Evolutionary conservation across 1,140 invertebrate genomes (phyloP), one percentile per base, ranked within the genome.

Genomic region (Drosophila pandora): DNA sequence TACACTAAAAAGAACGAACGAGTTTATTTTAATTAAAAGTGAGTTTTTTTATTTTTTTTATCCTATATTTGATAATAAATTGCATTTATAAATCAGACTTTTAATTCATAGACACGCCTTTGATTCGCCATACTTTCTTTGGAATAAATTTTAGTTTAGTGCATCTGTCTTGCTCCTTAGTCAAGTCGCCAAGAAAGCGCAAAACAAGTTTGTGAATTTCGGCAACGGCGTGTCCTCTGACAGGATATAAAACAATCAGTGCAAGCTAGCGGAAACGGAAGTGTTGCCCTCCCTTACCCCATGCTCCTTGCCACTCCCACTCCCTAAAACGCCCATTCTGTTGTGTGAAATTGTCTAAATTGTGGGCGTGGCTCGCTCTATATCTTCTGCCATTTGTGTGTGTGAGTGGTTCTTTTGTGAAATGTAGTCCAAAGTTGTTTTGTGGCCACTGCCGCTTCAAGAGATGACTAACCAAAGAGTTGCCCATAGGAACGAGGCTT

Each of bases 191-290:
- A 85, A 85, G 77, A 85, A 85, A 85, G 73, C 77, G 74, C 77
- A 85, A 81, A 85, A 85, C 82, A 81, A 85, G 81, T 87, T 80
- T 81, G 77, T 62, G 81, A 85, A 85, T 85, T 85, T 85, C 50
- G 70, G 53, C 60, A 58, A 53, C 70, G 70, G 62, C 77, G 63
- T 85, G 73, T 81, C 73, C 81, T 85, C 76, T 85, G 87, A 87
- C 87, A 90, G 87, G 81, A 90, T 90, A 90, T 90, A 87, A 90
- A 90, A 90, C 87, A 90, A 90, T 90, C 87, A 90, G 87, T 75
- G 87, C 87, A 90, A 90, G 81, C 82, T 76, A 90, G 81, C 87
- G 87, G 87, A 90, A 90, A 80, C 72, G 87, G 87, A 90, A 87
- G 81, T 87, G 76, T 76, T 79, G 60, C 71, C 69, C 41, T 48